Evolutionary conservation across 2,113 vertebrate genomes (phyloP), one percentile per base, ranked within the genome.

Genomic region (Dicrurus megarhynchus): DNA sequence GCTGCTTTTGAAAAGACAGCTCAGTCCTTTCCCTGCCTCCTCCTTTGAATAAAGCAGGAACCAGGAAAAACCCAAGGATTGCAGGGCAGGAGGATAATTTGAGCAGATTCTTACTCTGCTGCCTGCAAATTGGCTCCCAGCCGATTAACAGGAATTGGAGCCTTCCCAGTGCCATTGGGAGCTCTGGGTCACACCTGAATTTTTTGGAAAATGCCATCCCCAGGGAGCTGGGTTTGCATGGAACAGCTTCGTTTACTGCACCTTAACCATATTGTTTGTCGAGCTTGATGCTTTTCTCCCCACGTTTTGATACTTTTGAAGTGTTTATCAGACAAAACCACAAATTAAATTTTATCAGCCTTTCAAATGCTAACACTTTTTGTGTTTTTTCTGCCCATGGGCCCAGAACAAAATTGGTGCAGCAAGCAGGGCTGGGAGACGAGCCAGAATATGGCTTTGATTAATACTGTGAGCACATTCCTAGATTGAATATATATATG

Each of bases 341-440:
- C 90, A 92, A 97, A 97, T 97, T 93, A 97, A 95, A 93, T 94
- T 95, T 96, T 95, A 96, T 98, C 95, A 90, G 78, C 47, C 85
- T 92, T 91, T 87, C 89, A 96, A 98, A 97, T 96, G 95, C 85
- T 81, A 97, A 96, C 95, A 87, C 91, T 94, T 97, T 94, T 95
- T 95, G 78, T 94, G 50, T 96, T 86, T 84, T 93, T 83, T 71
- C 84, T 78, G 55, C 33, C 53, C 90, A 44, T 18, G 47, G 55
- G 91, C 83, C 70, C 70, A 46, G 81, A 89, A 94, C 91, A 71
- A 95, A 95, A 97, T 90, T 49, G 67, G 35, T 74, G 74, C 82
- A 65, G 87, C 1, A 4, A 97, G 87, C 77, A 39, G 64, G 70
- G 90, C 80, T 78, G 65, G 89, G 92, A 96, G 41, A 88, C 6